Conservation (phyloP, 2,888 invertebrate genomes). For the Anagyrus pseudococci region DNA sequence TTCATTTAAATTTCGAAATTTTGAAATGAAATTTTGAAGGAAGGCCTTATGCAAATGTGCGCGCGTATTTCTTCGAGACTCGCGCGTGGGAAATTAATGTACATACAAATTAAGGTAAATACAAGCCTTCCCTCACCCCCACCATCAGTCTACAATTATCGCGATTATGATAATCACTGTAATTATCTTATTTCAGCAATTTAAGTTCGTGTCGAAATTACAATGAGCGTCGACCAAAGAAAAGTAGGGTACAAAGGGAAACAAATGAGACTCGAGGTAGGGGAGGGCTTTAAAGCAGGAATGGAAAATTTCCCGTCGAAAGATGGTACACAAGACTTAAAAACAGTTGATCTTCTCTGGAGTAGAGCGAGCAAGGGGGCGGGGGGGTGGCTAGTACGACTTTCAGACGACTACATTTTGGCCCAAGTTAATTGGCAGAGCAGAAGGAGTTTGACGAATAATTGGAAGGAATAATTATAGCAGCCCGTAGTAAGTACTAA, state of each 20-base stretch:
- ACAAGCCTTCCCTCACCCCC: no score
- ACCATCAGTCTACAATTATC: constrained; percentile 43
- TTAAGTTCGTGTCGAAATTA: neutral
- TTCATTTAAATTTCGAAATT: no score
- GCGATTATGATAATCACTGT: constrained; percentile 50
- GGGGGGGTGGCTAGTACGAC: no score
- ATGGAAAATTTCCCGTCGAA: constrained; percentile 16
- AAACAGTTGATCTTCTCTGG: no score
- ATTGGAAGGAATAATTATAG: constrained; percentile 25
- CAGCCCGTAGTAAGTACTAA: constrained; percentile 12
- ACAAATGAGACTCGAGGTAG: neutral
- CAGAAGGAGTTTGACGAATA: constrained; percentile 26
- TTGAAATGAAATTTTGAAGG: no score
- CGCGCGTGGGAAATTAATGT: no score
- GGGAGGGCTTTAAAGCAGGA: neutral
- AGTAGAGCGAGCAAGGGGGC: no score
- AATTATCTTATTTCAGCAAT: constrained; percentile 43
- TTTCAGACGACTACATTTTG: no score
- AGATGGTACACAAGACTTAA: no score
- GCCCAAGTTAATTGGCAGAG: constrained; percentile 31
- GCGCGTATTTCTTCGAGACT: no score
- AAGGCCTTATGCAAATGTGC: no score
- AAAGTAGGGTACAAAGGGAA: neutral
- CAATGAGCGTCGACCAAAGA: neutral
- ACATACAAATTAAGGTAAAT: no score